Conservation (phyloP, 2,797 vertebrate genomes). For the Nasua narica region DNA sequence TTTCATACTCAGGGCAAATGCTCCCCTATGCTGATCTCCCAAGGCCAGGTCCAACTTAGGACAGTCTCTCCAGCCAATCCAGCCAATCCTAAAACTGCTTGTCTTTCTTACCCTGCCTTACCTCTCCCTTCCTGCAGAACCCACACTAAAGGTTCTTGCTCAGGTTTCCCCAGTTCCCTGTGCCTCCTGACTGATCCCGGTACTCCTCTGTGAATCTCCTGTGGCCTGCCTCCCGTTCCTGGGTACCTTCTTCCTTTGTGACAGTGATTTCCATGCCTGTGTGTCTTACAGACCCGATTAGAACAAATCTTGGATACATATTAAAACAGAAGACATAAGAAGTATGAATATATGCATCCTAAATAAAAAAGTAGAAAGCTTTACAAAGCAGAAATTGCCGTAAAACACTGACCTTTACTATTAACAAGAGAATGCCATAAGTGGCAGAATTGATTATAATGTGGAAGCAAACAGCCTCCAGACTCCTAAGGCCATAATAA, state of each 20-base stretch:
- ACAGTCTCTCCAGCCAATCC: background rate
- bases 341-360: background rate
- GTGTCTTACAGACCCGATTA: background rate
- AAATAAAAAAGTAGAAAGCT: background rate
- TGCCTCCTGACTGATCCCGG: background rate
- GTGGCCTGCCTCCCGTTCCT: background rate
- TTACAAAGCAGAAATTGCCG: background rate
- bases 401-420: background rate
- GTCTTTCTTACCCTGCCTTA: too few relatives aligned
- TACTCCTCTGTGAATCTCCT: accelerated
- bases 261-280: background rate
- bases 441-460: background rate
- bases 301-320: background rate
- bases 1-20: background rate
- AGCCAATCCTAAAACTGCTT: background rate
- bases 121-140: background rate
- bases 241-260: background rate
- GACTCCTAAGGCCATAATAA: background rate
- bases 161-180: accelerated
- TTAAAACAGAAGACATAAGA: background rate
- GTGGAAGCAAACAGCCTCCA: background rate
- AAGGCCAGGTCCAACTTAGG: background rate
- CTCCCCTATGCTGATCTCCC: background rate
- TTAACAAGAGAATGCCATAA: background rate
- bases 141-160: too few relatives aligned